Percentiles rank a stretch among this genome's conserved stretches.
Evolutionary conservation across 2,888 invertebrate genomes (phyloP).

Genomic region (Calliscelio sp.): DNA sequence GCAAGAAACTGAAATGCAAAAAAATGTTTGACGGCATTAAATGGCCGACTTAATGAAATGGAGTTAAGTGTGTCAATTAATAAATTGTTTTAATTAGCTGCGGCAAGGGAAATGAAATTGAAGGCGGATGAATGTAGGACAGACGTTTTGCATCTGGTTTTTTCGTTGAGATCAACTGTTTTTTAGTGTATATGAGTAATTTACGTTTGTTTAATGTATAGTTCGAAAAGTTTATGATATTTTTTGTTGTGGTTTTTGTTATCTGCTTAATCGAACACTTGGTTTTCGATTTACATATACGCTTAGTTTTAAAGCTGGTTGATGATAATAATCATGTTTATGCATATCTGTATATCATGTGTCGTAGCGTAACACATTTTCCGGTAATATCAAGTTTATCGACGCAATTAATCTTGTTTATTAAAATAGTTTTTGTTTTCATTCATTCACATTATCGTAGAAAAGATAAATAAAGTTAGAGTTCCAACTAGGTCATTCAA

Average conservation of each 20-base stretch:
- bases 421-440: background rate
- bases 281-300: background rate
- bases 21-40: conserved; percentile 31
- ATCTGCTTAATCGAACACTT: background rate
- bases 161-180: too few species aligned
- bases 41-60: conserved; percentile 44
- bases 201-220: too few species aligned
- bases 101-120: conserved; percentile 19
- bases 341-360: background rate
- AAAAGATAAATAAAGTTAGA: too few species aligned
- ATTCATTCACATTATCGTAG: background rate
- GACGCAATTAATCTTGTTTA: conserved; percentile 4
- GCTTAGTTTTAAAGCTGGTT: background rate
- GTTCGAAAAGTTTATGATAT: too few species aligned
- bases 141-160: background rate
- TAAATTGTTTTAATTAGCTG: conserved; percentile 51
- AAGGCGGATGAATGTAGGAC: conserved; percentile 28
- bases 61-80: conserved; percentile 57
- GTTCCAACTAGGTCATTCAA: too few species aligned
- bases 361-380: background rate
- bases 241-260: too few species aligned
- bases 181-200: too few species aligned
- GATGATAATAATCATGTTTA: conserved; percentile 13
- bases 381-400: background rate
- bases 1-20: too few species aligned